Conservation (phyloP, 1,140 invertebrate genomes). For the Rhyzopertha dominica region DNA sequence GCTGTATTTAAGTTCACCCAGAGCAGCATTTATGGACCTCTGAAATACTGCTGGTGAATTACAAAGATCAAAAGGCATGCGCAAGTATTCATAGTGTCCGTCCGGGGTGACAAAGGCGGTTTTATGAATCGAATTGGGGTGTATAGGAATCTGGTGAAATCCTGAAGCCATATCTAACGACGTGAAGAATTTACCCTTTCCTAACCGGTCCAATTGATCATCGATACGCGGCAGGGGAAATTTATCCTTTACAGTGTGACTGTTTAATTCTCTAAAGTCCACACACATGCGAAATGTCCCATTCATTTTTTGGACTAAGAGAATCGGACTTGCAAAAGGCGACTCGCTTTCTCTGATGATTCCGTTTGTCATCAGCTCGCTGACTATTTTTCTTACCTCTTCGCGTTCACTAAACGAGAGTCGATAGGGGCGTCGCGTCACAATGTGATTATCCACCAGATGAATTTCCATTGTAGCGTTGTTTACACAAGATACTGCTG, state of each 20-base stretch:
- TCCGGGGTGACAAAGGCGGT: constrained; percentile 30
- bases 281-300: constrained; percentile 31
- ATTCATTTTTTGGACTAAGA: constrained; percentile 32
- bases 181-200: constrained; percentile 28
- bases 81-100: constrained; percentile 34
- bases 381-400: constrained; percentile 9
- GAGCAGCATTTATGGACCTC: constrained; percentile 14
- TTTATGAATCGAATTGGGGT: constrained; percentile 37
- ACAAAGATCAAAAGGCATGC: constrained; percentile 35
- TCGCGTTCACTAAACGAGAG: constrained; percentile 4
- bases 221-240: constrained; percentile 39
- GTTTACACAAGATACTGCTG: no score
- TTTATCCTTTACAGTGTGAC: constrained; percentile 29
- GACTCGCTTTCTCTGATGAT: constrained; percentile 14
- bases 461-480: no score
- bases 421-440: constrained; percentile 20
- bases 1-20: constrained; percentile 4
- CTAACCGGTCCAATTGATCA: constrained; percentile 35
- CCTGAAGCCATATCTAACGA: constrained; percentile 28
- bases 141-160: constrained; percentile 32
- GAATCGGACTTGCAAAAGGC: constrained; percentile 37
- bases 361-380: not conserved
- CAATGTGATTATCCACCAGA: no score
- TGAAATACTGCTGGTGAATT: constrained; percentile 31
- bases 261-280: constrained; percentile 36